These are phyloP conservation scores for Sparidentex hasta DNA, from an alignment of 2,797 vertebrate genomes.

Conservation along the genomic window DNA sequence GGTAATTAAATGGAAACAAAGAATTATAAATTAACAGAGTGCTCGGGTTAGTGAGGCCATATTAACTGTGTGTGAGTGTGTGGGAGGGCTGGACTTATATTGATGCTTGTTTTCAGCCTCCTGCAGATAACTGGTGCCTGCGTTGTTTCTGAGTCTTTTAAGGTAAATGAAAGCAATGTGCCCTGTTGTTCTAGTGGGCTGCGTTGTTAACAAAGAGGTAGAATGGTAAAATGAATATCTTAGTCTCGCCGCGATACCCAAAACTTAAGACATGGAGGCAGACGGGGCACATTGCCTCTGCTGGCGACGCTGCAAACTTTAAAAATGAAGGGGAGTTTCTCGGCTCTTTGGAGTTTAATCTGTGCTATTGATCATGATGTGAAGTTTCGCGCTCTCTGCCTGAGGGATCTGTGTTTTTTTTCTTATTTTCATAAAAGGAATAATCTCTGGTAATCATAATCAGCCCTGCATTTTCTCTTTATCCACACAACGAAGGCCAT, in stretches of 20 bases:
- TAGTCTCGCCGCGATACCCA: constrained; percentile 32
- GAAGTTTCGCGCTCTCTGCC: constrained; percentile 52
- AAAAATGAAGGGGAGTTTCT: constrained; percentile 60
- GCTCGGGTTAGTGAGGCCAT: constrained; percentile 24
- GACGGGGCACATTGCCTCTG: constrained; percentile 19
- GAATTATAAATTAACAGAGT: constrained; percentile 53
- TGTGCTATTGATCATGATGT: constrained; percentile 72
- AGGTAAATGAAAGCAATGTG: constrained; percentile 46
- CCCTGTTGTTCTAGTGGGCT: constrained; percentile 40
- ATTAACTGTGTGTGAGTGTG: constrained; percentile 29
- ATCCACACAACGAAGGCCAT: constrained; percentile 63
- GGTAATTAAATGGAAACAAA: constrained; percentile 68
- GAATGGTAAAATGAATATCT: constrained; percentile 43
- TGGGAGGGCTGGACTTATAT: constrained; percentile 29
- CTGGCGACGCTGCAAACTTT: constrained; percentile 54
- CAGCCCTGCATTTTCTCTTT: constrained; percentile 68
- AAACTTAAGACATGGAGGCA: constrained; percentile 33
- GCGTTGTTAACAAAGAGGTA: constrained; percentile 57
- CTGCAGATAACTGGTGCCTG: constrained; percentile 62
- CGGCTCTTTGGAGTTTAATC: constrained; percentile 73
- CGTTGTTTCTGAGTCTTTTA: constrained; percentile 47
- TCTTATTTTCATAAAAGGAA: constrained; percentile 45
- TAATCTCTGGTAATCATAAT: constrained; percentile 78
- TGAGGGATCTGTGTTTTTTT: constrained; percentile 50
- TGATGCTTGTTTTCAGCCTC: constrained; percentile 49